phyloP scores from a whole-genome alignment of 2,113 vertebrate species.

The Saguinus imperator region DNA sequence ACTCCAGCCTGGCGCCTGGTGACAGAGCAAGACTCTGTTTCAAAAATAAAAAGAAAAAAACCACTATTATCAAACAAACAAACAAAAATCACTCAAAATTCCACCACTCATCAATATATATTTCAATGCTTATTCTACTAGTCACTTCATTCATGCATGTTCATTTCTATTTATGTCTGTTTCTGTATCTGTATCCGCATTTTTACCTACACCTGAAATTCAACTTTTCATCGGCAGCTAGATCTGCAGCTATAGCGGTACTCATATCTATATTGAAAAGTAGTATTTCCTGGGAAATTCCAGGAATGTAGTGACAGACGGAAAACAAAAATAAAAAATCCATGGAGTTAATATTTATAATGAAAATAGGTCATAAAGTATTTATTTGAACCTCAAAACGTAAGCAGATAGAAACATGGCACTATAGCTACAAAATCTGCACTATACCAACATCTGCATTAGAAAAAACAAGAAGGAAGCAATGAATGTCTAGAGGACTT shows the following conservation, averaged over 20 bases:
- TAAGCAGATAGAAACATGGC: background rate
- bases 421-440: background rate
- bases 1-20: no score
- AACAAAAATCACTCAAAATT: background rate
- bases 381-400: background rate
- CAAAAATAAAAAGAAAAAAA: background rate
- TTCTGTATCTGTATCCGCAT: background rate
- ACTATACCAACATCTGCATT: background rate
- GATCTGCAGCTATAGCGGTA: background rate
- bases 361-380: background rate
- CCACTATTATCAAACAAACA: background rate
- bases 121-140: background rate
- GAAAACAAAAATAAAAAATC: background rate
- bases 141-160: background rate
- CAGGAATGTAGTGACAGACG: background rate
- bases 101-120: background rate
- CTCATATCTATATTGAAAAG: background rate
- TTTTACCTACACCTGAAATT: background rate
- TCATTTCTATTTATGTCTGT: background rate
- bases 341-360: background rate
- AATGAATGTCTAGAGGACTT: no score
- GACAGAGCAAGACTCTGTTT: rapidly evolving
- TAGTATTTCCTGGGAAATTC: background rate
- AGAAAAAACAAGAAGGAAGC: no score
- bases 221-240: background rate